Evolutionary conservation across 2,888 invertebrate species (phyloP), one percentile per base, ranked within the genome.

Genomic region (Cephus pygmeus): DNA sequence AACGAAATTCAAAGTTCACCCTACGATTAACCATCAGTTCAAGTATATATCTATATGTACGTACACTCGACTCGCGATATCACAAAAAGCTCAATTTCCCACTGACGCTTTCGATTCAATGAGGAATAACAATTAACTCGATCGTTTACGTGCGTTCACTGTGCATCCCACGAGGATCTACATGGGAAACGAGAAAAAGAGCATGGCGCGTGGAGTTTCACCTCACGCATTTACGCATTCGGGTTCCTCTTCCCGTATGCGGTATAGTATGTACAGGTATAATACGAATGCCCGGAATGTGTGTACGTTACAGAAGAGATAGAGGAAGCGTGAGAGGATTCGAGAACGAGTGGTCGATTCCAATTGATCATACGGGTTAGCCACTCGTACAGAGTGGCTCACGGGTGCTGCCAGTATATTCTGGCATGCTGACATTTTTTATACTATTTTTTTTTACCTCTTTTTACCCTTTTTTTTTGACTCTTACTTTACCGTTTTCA

Each of bases 71-170:
- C 15, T 40, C 40, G 40, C 15, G 40, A 40, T 40, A 6, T 15
- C 40, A 15, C 40, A 15, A 40, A 40, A 40, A 56, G 9, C 56
- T 56, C 56, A 9, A 56, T 56, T 56, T 56, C 23, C 56, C 56
- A 56, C 56, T 23, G 56, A 56, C 9, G 23, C 56, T 56, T 23
- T 56, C 56, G 23, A 56, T 82, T 83, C 84, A 80, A 77, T 78
- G 83, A 81, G 84, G 82, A 84, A 86, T 86, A 88, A 89, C 89
- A 89, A 89, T 88, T 85, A 87, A 84, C 86, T 85, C 84, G 84
- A 87, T 87, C 84, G 85, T 86, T 84, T 83, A 84, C 84, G 81
- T 82, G 81, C 0, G 15, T 33, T 71, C 71, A 11, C 31, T 31
- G 12, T 71, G 56, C 56, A 56, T 56, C 56, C 56, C 56, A 15